phyloP scores from a whole-genome alignment of 64 coral and sea anemone genomes.

The Montipora sp. region DNA sequence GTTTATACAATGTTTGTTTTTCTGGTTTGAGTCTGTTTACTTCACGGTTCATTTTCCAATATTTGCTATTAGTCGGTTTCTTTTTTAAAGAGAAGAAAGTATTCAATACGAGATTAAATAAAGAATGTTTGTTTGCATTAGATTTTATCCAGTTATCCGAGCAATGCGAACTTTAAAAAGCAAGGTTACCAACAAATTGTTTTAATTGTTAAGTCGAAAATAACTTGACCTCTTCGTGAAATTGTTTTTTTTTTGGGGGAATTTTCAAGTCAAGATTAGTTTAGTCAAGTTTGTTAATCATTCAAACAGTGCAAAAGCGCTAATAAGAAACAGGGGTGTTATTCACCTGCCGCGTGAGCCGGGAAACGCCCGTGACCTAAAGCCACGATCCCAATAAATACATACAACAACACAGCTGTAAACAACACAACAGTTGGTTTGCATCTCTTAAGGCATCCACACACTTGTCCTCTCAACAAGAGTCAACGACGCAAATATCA shows the following conservation, averaged over 20 bases:
- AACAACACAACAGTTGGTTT: no score
- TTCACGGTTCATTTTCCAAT: background rate
- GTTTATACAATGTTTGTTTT: background rate
- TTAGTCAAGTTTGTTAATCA: background rate
- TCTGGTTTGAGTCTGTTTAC: background rate
- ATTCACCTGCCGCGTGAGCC: no score
- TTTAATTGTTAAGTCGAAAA: background rate
- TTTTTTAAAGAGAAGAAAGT: background rate
- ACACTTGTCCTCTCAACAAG: no score
- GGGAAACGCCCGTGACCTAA: no score
- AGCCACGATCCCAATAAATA: no score
- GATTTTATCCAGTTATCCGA: background rate
- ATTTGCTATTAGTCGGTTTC: background rate
- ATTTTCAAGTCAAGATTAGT: background rate
- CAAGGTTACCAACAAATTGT: background rate
- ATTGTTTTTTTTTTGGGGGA: background rate
- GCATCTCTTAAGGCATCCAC: no score
- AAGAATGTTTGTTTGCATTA: background rate
- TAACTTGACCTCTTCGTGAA: background rate
- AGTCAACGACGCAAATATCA: no score
- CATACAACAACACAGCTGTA: no score
- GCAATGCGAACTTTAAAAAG: background rate
- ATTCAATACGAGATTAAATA: background rate
- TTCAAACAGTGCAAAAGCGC: background rate
- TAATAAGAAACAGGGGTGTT: background rate